A percentile compares a stretch with the other conserved stretches of the same genome.
These are phyloP conservation scores for Miniopterus natalensis DNA, from an alignment of 2,113 vertebrate genomes.

Conservation along the genomic window DNA sequence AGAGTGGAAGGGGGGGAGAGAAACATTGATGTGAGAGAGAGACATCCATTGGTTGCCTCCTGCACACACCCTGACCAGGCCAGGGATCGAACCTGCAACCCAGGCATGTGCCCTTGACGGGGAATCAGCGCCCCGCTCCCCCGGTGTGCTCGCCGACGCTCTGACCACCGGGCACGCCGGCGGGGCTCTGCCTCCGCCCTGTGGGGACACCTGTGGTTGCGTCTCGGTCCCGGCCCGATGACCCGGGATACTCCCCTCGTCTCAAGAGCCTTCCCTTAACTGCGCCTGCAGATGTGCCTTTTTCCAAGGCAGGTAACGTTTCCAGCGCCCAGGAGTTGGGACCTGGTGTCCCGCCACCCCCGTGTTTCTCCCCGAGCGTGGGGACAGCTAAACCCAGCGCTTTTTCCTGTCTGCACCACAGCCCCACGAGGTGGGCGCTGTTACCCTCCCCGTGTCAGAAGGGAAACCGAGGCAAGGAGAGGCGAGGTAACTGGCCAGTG, in stretches of 20 bases:
- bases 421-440: accelerated
- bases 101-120: too few relatives aligned
- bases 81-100: too few relatives aligned
- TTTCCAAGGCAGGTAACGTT: neutral
- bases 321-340: neutral
- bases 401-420: accelerated
- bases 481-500: neutral
- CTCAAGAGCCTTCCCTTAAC: neutral
- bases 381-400: accelerated
- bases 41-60: too few relatives aligned
- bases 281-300: neutral
- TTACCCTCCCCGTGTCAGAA: too few relatives aligned
- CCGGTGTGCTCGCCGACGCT: too few relatives aligned
- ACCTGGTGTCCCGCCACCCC: neutral
- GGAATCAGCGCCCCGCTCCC: too few relatives aligned
- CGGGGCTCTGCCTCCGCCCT: neutral
- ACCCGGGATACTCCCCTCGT: neutral
- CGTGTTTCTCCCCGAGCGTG: neutral
- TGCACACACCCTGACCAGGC: too few relatives aligned
- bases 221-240: too few relatives aligned
- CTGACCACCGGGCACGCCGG: too few relatives aligned
- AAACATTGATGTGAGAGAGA: too few relatives aligned
- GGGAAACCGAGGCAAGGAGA: neutral
- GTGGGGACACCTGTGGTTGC: neutral
- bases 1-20: too few relatives aligned